These are phyloP conservation scores for Celastrina argiolus DNA, from an alignment of 2,888 invertebrate genomes.

Conservation along the genomic window DNA sequence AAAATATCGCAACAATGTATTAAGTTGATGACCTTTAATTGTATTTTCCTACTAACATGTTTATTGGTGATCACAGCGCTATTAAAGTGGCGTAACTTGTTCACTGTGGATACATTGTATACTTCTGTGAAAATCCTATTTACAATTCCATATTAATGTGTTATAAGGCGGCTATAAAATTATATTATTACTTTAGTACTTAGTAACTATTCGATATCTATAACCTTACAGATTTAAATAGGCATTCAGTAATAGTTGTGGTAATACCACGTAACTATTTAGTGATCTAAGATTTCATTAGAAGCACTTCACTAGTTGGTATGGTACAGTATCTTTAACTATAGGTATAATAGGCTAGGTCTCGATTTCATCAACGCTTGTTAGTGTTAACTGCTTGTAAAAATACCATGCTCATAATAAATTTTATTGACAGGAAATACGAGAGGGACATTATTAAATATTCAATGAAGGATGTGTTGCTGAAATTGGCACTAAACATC, in stretches of 20 bases:
- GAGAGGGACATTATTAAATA: no score
- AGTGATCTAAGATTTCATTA: not conserved
- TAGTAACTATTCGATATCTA: not conserved
- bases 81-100: not conserved
- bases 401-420: no score
- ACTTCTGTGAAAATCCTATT: conserved; percentile 1
- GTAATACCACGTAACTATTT: not conserved
- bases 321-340: not conserved
- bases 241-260: no score
- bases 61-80: conserved; percentile 8
- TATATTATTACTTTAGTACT: not conserved
- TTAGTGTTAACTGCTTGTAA: no score
- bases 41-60: conserved; percentile 14
- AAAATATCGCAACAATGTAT: conserved; percentile 13
- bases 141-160: not conserved
- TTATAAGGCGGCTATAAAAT: conserved; percentile 3
- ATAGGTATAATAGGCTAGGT: not conserved
- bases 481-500: no score
- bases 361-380: no score
- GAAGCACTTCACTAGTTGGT: not conserved
- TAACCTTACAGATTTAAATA: no score
- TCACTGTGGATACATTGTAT: not conserved
- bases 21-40: conserved; percentile 1
- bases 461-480: no score
- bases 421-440: no score